Evolutionary conservation across 1,140 invertebrate genomes (phyloP).

Genomic region (Drosophila elegans): DNA sequence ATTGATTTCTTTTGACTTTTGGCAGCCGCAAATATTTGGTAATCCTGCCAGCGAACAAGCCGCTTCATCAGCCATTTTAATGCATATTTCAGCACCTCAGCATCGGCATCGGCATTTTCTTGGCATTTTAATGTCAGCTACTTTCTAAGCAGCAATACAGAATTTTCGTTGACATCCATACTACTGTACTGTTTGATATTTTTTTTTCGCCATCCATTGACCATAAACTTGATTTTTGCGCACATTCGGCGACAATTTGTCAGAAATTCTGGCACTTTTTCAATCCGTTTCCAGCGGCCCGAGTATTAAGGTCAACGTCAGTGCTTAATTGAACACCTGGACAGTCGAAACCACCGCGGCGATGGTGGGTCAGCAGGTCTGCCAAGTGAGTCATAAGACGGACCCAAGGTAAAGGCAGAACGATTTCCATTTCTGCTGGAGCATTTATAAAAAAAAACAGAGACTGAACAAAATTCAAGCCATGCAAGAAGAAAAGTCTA

Average conservation of each 20-base stretch:
- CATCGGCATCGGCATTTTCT: constrained; percentile 61
- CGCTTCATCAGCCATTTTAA: constrained; percentile 79
- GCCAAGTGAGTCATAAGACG: constrained; percentile 57
- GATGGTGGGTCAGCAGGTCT: constrained; percentile 54
- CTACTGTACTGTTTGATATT: constrained; percentile 16
- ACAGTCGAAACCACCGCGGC: constrained; percentile 39
- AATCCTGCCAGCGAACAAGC: constrained; percentile 73
- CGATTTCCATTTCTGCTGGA: constrained; percentile 15
- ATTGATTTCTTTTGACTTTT: constrained; percentile 83
- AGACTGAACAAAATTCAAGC: background rate
- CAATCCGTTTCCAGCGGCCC: constrained; percentile 52
- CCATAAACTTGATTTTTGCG: constrained; percentile 80
- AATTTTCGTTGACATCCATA: constrained; percentile 49
- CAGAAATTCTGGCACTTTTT: constrained; percentile 78
- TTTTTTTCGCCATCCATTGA: constrained; percentile 43
- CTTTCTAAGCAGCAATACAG: constrained; percentile 60
- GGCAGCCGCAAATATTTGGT: constrained; percentile 81
- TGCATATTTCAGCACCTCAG: constrained; percentile 79
- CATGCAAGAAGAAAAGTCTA: background rate
- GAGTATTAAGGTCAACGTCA: constrained; percentile 80
- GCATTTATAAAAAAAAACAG: constrained; percentile 8
- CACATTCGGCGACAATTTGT: constrained; percentile 79
- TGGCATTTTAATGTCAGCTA: constrained; percentile 74
- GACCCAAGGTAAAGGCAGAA: constrained; percentile 31
- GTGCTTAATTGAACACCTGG: constrained; percentile 81